Evolutionary conservation across 2,888 invertebrate genomes (phyloP).

Genomic region (Pseudolycoriella hygida): DNA sequence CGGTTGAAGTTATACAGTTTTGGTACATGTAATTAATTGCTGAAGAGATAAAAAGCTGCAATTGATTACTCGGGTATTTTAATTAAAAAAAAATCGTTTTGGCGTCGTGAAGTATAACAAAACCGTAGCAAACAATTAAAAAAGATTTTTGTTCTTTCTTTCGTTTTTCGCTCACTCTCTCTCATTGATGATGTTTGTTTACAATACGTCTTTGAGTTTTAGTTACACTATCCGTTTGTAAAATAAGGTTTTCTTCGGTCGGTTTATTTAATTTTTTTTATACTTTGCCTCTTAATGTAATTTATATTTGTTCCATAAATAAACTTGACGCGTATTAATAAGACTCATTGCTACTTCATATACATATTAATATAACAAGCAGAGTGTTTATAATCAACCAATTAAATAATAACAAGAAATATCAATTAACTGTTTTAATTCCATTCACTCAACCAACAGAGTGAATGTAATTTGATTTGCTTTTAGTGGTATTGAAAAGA

Average conservation of each 20-base stretch:
- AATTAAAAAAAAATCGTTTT: background rate
- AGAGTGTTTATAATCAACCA: conserved; percentile 3
- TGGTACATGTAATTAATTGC: conserved; percentile 2
- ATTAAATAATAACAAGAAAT: conserved; percentile 9
- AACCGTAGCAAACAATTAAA: background rate
- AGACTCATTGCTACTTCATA: too few species aligned
- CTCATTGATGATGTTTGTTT: too few species aligned
- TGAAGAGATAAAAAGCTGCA: conserved; percentile 3
- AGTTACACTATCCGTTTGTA: too few species aligned
- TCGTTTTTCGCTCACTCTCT: too few species aligned
- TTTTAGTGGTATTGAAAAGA: conserved; percentile 10
- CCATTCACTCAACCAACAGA: conserved; percentile 5
- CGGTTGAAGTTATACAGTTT: background rate
- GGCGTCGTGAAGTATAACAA: background rate
- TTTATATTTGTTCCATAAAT: too few species aligned
- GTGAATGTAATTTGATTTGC: conserved; percentile 9
- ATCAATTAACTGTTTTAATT: conserved; percentile 9
- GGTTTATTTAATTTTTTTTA: too few species aligned
- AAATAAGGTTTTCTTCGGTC: too few species aligned
- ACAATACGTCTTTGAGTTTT: too few species aligned
- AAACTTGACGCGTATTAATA: too few species aligned
- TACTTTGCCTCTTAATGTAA: too few species aligned
- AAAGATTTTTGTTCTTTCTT: too few species aligned
- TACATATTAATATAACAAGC: too few species aligned
- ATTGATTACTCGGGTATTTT: conserved; percentile 1